Percentiles rank a stretch among this genome's conserved stretches.
phyloP scores from a whole-genome alignment of 2,113 vertebrate genomes.

The Pangasianodon hypophthalmus region DNA sequence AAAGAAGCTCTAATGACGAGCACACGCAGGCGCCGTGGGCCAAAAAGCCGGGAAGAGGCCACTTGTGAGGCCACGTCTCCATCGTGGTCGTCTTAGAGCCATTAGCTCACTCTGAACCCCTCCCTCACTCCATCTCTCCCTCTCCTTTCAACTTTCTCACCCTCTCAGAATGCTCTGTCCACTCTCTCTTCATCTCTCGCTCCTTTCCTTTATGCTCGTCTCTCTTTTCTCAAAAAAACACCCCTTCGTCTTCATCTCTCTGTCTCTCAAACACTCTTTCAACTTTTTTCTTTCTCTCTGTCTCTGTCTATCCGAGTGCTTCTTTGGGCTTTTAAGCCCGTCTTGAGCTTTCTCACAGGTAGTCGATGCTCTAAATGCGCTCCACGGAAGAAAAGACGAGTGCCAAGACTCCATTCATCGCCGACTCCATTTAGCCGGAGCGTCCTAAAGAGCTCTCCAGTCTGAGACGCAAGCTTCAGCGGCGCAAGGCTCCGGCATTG shows the following conservation, averaged over 20 bases:
- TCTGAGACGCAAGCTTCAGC: slow-evolving; percentile 36
- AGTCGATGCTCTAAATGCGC: slow-evolving; percentile 69
- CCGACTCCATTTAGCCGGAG: slow-evolving; percentile 59
- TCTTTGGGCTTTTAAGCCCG: slow-evolving; percentile 78
- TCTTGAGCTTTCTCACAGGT: slow-evolving; percentile 75
- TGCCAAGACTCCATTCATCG: slow-evolving; percentile 69
- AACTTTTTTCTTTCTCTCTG: slow-evolving; percentile 52
- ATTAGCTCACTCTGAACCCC: slow-evolving; percentile 53
- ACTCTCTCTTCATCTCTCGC: slow-evolving; percentile 15
- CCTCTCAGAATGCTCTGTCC: slow-evolving; percentile 54
- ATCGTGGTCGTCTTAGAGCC: slow-evolving; percentile 48
- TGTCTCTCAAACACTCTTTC: slow-evolving; percentile 24
- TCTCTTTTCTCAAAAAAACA: slow-evolving; percentile 43
- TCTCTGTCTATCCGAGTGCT: slow-evolving; percentile 51
- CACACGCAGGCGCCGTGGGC: slow-evolving; percentile 17
- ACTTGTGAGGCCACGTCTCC: slow-evolving; percentile 26
- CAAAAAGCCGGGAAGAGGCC: slow-evolving; percentile 28
- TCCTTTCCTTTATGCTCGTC: slow-evolving; percentile 17
- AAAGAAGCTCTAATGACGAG: slow-evolving; percentile 24
- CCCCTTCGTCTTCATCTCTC: slow-evolving; percentile 56
- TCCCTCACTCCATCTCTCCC: slow-evolving; percentile 42
- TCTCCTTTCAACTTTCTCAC: slow-evolving; percentile 59
- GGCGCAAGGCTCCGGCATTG: slow-evolving; percentile 42
- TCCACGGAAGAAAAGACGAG: slow-evolving; percentile 57
- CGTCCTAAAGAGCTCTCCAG: slow-evolving; percentile 53